Conservation (phyloP, 2,888 invertebrate genomes). For the Habroteleia sp. region DNA sequence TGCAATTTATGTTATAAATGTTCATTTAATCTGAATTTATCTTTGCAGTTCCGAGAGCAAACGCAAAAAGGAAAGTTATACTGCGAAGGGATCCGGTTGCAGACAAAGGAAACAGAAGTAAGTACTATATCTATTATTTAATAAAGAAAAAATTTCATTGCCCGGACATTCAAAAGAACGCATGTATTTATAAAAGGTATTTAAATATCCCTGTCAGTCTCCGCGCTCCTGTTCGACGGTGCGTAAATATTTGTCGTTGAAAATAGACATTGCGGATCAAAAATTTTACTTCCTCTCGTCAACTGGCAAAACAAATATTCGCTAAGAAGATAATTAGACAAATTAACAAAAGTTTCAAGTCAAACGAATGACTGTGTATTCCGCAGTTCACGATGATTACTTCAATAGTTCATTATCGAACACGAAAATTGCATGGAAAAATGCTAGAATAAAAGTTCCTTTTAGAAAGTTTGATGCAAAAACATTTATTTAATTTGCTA, state of each 20-base stretch:
- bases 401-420: conserved; percentile 32
- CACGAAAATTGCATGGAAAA: neutral
- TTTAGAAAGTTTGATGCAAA: conserved; percentile 27
- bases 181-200: conserved; percentile 17
- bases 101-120: conserved; percentile 93
- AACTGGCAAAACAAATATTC: conserved; percentile 11
- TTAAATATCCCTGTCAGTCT: too few relatives aligned
- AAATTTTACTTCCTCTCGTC: too few relatives aligned
- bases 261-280: too few relatives aligned
- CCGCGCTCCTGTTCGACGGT: too few relatives aligned
- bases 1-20: too few relatives aligned
- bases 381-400: conserved; percentile 11
- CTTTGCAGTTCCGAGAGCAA: conserved; percentile 80
- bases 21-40: conserved; percentile 47
- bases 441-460: conserved; percentile 10
- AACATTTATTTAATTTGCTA: conserved; percentile 13
- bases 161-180: neutral
- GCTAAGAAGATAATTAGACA: conserved; percentile 25
- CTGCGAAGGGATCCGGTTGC: conserved; percentile 88
- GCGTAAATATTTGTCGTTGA: conserved; percentile 6
- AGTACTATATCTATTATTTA: conserved; percentile 79
- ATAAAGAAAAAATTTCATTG: conserved; percentile 15
- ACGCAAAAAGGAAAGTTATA: conserved; percentile 87
- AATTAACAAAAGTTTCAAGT: conserved; percentile 11
- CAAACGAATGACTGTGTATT: conserved; percentile 12